phyloP scores from a whole-genome alignment of 2,113 vertebrate species.

The Thalassarche chlororhynchos region DNA sequence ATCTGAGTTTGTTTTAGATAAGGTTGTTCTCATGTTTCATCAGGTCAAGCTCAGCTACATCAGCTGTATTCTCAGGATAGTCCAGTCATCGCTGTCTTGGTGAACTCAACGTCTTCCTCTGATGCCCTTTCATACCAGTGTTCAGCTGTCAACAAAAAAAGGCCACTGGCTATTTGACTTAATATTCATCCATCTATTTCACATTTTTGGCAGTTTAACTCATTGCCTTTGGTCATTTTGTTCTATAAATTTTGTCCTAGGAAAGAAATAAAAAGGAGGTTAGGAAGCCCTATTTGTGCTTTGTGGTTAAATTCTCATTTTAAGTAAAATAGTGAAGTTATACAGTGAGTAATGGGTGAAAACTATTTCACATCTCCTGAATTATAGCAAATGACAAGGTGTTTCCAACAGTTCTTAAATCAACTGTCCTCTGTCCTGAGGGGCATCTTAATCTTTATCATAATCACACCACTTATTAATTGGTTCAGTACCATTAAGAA shows the following conservation, averaged over 20 bases:
- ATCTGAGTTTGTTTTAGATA: not conserved
- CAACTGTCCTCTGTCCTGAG: not conserved
- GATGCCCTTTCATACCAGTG: not conserved
- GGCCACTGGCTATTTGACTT: not conserved
- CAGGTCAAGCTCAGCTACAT: not conserved
- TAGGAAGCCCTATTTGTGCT: not conserved
- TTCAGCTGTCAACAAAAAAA: not conserved
- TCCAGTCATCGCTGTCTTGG: not conserved
- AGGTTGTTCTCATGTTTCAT: not conserved
- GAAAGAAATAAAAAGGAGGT: not conserved
- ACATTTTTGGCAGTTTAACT: not conserved
- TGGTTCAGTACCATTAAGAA: not conserved
- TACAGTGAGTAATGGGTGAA: not conserved
- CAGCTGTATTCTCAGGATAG: not conserved
- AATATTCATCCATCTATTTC: not conserved
- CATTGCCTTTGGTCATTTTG: not conserved
- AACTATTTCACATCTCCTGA: not conserved
- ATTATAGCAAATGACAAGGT: not conserved
- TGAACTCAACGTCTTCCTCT: not conserved
- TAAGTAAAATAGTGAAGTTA: not conserved
- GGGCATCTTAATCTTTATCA: not conserved
- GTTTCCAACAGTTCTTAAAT: not conserved
- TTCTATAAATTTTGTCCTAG: not conserved
- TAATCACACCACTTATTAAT: not conserved
- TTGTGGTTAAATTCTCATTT: not conserved